A percentile compares a stretch with the other conserved stretches of the same genome.
These are phyloP conservation scores for Rhagophthalmus giganteus DNA, from an alignment of 2,888 invertebrate genomes.

Conservation along the genomic window DNA sequence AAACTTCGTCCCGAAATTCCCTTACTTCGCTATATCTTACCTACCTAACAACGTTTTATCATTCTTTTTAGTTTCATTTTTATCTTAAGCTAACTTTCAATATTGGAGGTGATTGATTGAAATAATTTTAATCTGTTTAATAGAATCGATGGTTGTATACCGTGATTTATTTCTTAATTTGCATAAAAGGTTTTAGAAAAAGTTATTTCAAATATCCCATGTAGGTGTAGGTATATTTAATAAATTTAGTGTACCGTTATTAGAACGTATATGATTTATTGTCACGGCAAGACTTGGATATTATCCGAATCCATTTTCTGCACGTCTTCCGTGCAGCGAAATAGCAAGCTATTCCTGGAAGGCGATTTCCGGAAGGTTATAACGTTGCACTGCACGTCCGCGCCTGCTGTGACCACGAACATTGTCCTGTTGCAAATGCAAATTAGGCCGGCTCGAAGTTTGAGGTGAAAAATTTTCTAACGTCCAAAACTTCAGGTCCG, in stretches of 20 bases:
- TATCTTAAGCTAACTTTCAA: no score
- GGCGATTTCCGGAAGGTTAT: slow-evolving; percentile 12
- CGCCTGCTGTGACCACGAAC: slow-evolving; percentile 18
- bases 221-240: no score
- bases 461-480: slow-evolving; percentile 13
- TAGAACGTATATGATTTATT: background rate
- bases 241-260: background rate
- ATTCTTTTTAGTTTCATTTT: no score
- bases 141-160: no score
- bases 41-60: no score
- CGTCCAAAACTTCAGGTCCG: slow-evolving; percentile 3
- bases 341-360: slow-evolving; percentile 2
- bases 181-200: no score
- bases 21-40: no score
- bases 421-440: slow-evolving; percentile 11
- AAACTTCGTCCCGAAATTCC: no score
- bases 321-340: background rate
- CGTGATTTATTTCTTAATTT: no score
- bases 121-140: no score
- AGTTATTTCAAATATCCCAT: no score
- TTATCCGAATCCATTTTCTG: background rate
- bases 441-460: slow-evolving; percentile 6
- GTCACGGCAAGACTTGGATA: background rate
- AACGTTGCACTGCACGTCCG: slow-evolving; percentile 18
- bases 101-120: no score